phyloP scores from a whole-genome alignment of 2,888 invertebrate genomes.

The Diabrotica balteata region DNA sequence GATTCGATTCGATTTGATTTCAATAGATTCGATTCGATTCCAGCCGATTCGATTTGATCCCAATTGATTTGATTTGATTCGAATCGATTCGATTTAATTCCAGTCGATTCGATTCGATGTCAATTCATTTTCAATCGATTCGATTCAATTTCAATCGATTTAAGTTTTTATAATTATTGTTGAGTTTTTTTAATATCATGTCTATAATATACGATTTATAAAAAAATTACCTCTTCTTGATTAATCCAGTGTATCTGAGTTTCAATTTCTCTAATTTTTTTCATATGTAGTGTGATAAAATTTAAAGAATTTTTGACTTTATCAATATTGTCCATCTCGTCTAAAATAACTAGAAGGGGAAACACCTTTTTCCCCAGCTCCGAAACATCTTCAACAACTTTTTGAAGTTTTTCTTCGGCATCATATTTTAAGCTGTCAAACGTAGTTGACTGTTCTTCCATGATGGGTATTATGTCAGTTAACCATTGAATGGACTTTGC shows the following conservation, averaged over 20 bases:
- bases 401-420: slow-evolving; percentile 80
- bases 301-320: slow-evolving; percentile 80
- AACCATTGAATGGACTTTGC: slow-evolving; percentile 84
- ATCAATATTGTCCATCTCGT: slow-evolving; percentile 82
- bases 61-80: no score
- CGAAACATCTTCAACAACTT: slow-evolving; percentile 73
- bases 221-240: slow-evolving; percentile 71
- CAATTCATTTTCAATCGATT: no score
- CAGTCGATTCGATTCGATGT: no score
- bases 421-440: slow-evolving; percentile 82
- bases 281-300: slow-evolving; percentile 75
- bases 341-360: slow-evolving; percentile 77
- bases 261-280: slow-evolving; percentile 76
- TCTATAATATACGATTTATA: no score
- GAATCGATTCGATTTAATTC: no score
- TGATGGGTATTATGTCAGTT: slow-evolving; percentile 77
- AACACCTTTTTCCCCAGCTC: slow-evolving; percentile 75
- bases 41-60: no score
- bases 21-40: no score
- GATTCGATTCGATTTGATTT: no score
- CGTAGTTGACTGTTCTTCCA: slow-evolving; percentile 76
- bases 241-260: slow-evolving; percentile 85
- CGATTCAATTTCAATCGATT: no score
- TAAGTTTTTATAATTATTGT: no score
- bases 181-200: no score